Base-by-base conservation (phyloP, 2,797 vertebrate species). In the Pseudochaenichthys georgianus region DNA sequence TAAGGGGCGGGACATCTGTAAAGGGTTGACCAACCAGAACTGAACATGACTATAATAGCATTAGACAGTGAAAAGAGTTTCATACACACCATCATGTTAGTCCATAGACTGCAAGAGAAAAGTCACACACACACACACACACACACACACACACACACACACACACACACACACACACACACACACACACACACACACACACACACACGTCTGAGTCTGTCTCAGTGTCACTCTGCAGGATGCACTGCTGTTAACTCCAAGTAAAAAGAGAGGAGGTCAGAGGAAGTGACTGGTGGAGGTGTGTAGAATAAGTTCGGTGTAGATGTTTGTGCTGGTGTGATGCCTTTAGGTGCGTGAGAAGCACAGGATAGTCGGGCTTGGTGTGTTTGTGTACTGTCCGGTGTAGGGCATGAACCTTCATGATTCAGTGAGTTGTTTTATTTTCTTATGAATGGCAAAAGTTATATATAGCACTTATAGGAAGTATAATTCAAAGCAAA, bases 401-500 rank as follows among this genome's bases (percentile, higher is more conserved):
- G 50, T 64, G 73, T 79, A 47, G 55, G 75, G 45, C 21, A 52
- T 65, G 17, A 60, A 60, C 5, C 42, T 55, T 13, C 42, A 57
- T 64, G 54, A 69, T 63, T 48, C 4, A 45, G 15, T 50, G 13
- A 70, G 50, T 71, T 70, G 13, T 82, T 85, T 85, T 82, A 82
- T 75, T 87, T 88, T 82, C 61, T 34, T 88, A 82, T 31, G 28
- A 69, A 88, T 79, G 23, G 46, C 28, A 75, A 54, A 71, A 41
- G 10, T 45, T 70, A 57, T 70, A 75, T 68, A 47, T 54, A 66
- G 47, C 58, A 71, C 19, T 28, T 71, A n/a, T 77, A 61, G 3
- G 58, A 70, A 74, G 64, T 63, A 75, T 72, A 68, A 68, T 59
- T 71, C 9, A 85, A 90, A 93, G 89, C 89, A 93, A 88, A 92